Evolutionary conservation across 2,113 vertebrate genomes (phyloP).

Genomic region (Lampris incognitus): DNA sequence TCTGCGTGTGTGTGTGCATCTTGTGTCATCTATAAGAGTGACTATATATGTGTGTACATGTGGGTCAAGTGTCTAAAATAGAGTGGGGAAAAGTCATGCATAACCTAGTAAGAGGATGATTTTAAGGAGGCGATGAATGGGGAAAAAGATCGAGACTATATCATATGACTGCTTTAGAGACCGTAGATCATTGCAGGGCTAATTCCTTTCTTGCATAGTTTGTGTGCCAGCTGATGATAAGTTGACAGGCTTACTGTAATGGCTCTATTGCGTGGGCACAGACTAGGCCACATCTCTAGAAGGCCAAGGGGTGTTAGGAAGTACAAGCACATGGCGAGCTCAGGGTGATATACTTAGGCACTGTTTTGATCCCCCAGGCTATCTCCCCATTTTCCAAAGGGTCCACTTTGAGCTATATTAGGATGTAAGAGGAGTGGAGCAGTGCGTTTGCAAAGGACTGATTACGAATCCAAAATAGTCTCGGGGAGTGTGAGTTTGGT

Average conservation of each 20-base stretch:
- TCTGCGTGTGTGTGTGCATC: background rate
- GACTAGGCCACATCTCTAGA: conserved; percentile 37
- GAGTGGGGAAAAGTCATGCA: background rate
- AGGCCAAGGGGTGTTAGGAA: conserved; percentile 20
- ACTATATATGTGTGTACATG: background rate
- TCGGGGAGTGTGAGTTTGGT: conserved; percentile 58
- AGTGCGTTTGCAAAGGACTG: conserved; percentile 65
- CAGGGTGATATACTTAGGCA: conserved; percentile 42
- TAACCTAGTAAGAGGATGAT: conserved; percentile 3
- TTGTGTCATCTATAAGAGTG: background rate
- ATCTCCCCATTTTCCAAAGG: conserved; percentile 58
- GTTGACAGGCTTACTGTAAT: conserved; percentile 40
- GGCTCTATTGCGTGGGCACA: conserved; percentile 13
- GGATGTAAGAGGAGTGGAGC: conserved; percentile 69
- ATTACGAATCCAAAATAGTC: conserved; percentile 71
- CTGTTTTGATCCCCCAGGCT: conserved; percentile 16
- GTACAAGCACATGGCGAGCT: conserved; percentile 17
- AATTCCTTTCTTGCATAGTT: conserved; percentile 40
- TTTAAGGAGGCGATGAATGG: background rate
- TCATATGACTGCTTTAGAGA: conserved; percentile 20
- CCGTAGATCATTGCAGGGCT: conserved; percentile 43
- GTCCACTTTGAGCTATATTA: conserved; percentile 70
- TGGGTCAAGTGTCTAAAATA: conserved; percentile 17
- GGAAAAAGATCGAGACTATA: conserved; percentile 13
- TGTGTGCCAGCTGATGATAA: conserved; percentile 11